A percentile compares a stretch with the other conserved stretches of the same genome.
phyloP scores from a whole-genome alignment of 2,113 vertebrate genomes.

The Hippocampus mohnikei region DNA sequence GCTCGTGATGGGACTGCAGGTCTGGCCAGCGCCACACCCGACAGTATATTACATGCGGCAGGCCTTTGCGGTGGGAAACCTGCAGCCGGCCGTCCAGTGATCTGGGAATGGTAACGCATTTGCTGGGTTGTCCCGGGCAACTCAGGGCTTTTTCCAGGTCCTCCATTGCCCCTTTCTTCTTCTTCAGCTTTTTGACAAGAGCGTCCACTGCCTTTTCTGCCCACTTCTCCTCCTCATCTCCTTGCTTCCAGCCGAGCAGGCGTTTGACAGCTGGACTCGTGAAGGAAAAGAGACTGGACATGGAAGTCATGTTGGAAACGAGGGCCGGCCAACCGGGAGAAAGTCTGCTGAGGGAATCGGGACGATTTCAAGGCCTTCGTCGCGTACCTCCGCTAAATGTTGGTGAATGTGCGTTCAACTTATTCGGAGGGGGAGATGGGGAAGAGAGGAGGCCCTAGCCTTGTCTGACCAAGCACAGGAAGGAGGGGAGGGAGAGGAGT shows the following conservation, averaged over 20 bases:
- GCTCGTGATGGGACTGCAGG: conserved; percentile 95
- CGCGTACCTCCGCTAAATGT: not conserved
- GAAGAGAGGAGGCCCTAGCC: conserved; percentile 55
- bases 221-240: conserved; percentile 99
- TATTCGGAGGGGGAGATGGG: conserved; percentile 25
- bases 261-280: conserved; percentile 98
- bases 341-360: conserved; percentile 7
- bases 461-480: conserved; percentile 78
- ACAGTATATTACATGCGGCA: conserved; percentile 98
- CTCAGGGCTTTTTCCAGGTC: conserved; percentile 97
- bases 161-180: conserved; percentile 99
- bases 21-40: conserved; percentile 99
- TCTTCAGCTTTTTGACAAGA: conserved; percentile 96
- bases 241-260: conserved; percentile 98
- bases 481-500: conserved; percentile 66
- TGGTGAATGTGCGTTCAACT: not conserved
- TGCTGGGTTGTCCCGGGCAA: conserved; percentile 95
- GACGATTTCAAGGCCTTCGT: conserved; percentile 4
- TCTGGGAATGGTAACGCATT: conserved; percentile 95
- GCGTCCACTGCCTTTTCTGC: conserved; percentile 97
- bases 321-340: conserved; percentile 19
- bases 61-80: conserved; percentile 95
- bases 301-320: conserved; percentile 72
- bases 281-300: conserved; percentile 99
- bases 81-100: conserved; percentile 94